Base-by-base conservation (phyloP, 2,797 vertebrate species). In the Oryzias dopingdopingensis region DNA sequence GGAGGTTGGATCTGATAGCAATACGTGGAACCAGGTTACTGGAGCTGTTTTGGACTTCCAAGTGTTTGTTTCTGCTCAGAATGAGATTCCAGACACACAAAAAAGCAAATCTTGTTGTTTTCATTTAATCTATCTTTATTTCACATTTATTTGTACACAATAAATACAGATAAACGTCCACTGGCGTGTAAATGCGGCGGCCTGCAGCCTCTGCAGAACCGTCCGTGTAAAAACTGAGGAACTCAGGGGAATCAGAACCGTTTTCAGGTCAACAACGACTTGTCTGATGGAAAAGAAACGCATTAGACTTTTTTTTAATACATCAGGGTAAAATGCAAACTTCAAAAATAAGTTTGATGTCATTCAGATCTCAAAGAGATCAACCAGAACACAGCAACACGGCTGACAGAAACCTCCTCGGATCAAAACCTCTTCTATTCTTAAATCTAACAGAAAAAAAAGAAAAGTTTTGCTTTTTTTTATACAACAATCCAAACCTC, bases 111-210 rank as follows among this genome's bases (percentile, higher is more conserved):
- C 41, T 26, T 42, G 16, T 1, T 26, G 24, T 14, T 7, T 80
- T 68, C 16, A 65, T 70, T 79, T 70, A 67, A 77, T 90, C 94
- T 94, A 92, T 93, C 79, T 89, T 96, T 96, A 96, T 95, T 94
- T 94, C 94, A 96, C 92, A 93, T 94, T 88, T 84, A 85, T 86
- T 94, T 94, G 91, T 96, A 94, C 91, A 95, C 94, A 96, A 96
- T 96, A 96, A 96, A 96, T 96, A 96, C 93, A 95, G 88, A 92
- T 94, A 91, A 93, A 95, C 92, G 93, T 93, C 90, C 92, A 92
- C 90, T 91, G 92, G 82, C 91, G 92, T 93, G 92, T 85, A 82
- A 76, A 77, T 77, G 52, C 29, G 77, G 76, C 44, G 46, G 75
- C 77, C 67, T 14, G 49, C 72, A 73, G 72, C 37, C 47, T 70